A percentile compares a stretch with the other conserved stretches of the same genome.
Evolutionary conservation across 2,888 invertebrate species (phyloP).

Genomic region (Lacanobia oleracea): DNA sequence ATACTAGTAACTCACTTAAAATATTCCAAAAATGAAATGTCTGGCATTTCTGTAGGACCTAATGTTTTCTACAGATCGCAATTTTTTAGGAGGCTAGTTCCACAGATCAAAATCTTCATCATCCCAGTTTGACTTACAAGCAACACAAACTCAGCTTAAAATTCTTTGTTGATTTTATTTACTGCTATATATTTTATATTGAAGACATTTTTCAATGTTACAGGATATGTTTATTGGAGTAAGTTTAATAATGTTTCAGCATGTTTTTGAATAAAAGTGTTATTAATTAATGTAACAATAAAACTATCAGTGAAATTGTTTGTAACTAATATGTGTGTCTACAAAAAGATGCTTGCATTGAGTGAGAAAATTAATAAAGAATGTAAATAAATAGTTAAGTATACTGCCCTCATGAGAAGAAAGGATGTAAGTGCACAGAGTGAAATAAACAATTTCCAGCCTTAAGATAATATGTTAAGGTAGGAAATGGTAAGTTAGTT

Average conservation of each 20-base stretch:
- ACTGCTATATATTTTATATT: conserved; percentile 18
- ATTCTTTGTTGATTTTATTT: conserved; percentile 17
- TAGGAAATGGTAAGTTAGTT: no score
- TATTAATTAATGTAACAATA: background rate
- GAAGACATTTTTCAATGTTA: conserved; percentile 54
- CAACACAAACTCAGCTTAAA: background rate
- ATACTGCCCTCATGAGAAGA: no score
- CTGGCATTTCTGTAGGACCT: no score
- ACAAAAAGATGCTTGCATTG: conserved; percentile 36
- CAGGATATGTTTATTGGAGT: conserved; percentile 88
- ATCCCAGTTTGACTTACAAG: background rate
- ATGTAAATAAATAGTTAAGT: background rate
- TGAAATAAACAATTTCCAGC: no score
- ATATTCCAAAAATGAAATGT: no score
- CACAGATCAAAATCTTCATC: background rate
- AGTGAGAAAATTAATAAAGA: background rate
- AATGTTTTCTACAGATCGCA: no score
- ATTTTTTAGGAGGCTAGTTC: no score
- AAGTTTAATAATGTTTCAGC: conserved; percentile 78
- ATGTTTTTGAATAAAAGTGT: conserved; percentile 63
- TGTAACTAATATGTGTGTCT: conserved; percentile 44
- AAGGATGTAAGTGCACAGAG: no score
- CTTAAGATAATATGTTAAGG: no score
- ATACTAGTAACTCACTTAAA: no score
- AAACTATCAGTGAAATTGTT: background rate